Evolutionary conservation across 2,888 invertebrate species (phyloP), one percentile per base, ranked within the genome.

Genomic region (Limnephilus marmoratus): DNA sequence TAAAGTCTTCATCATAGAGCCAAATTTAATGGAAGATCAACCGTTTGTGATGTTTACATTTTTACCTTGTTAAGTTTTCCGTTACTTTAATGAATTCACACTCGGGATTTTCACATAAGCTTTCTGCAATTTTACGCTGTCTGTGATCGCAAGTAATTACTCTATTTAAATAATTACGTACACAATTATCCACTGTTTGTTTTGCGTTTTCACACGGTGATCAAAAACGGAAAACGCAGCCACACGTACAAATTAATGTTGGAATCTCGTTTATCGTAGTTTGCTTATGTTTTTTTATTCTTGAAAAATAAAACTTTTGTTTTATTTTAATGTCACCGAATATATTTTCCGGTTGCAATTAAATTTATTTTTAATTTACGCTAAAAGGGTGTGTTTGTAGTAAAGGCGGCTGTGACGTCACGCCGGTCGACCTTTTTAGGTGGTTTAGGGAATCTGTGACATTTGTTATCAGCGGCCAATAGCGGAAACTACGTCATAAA

Each of bases 111-210:
- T 89, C 88, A 89, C 88, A 89, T 80, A 81, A 89, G n/a, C 29
- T 49, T 86, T n/a, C 34, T 86, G 49, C 31, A n/a, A 29, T 86
- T 86, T 45, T 29, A 81, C 18, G 68, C 80, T 18, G n/a, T 80
- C 68, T 53, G 15, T n/a, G 88, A 81, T 89, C 68, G n/a, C 37
- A 29, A 18, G 80, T 29, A 89, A 80, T 89, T 89, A 89, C 88
- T 89, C 88, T 89, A 80, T 89, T 89, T 80, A 89, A 86, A 86
- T 86, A 86, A 89, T 24, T 87, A 80, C 37, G 41, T 41, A 89
- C 37, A 89, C 81, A 89, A 89, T 89, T 89, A 81, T 11, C 80
- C 88, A 37, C 80, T 80, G 80, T 34, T 18, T 80, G 80, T 81
- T 68, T 89, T 81, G 88, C 11, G 5, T 68, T 80, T 89, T 89